Conservation (phyloP, 2,888 invertebrate species). For the Leptinotarsa haldemani region DNA sequence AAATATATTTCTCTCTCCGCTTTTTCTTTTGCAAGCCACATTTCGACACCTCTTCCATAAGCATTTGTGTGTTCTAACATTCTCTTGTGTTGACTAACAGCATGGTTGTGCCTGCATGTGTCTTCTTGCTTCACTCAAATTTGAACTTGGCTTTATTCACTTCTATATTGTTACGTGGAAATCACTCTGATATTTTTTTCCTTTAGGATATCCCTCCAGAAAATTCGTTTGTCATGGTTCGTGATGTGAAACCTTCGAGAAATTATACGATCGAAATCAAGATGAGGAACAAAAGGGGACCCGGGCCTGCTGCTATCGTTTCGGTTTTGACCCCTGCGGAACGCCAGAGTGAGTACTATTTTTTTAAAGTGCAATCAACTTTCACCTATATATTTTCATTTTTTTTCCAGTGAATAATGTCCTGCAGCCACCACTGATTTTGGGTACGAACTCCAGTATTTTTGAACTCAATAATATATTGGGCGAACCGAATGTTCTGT, state of each 20-base stretch:
- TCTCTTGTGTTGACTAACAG: slow-evolving; percentile 26
- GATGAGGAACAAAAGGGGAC: slow-evolving; percentile 84
- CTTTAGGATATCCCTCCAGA: slow-evolving; percentile 81
- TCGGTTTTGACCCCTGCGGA: slow-evolving; percentile 76
- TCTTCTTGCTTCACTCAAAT: slow-evolving; percentile 3
- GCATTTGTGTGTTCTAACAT: slow-evolving; percentile 14
- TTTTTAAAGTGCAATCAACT: slow-evolving; percentile 16
- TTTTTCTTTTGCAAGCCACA: neutral
- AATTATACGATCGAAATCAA: slow-evolving; percentile 83
- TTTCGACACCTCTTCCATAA: slow-evolving; percentile 8
- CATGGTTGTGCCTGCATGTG: slow-evolving; percentile 21
- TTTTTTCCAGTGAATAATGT: slow-evolving; percentile 72
- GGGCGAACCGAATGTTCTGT: slow-evolving; percentile 73
- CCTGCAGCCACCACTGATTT: slow-evolving; percentile 76
- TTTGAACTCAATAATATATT: slow-evolving; percentile 76
- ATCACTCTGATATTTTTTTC: neutral
- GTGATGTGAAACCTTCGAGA: slow-evolving; percentile 76
- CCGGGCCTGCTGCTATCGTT: slow-evolving; percentile 78
- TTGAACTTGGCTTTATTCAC: neutral
- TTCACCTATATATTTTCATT: too few species aligned
- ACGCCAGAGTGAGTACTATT: slow-evolving; percentile 71
- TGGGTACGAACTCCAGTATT: slow-evolving; percentile 77
- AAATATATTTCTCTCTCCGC: neutral
- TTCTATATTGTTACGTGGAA: too few species aligned
- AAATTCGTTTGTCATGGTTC: slow-evolving; percentile 80